Evolutionary conservation across 2,888 invertebrate genomes (phyloP).

Genomic region (Neoscelio sp.): DNA sequence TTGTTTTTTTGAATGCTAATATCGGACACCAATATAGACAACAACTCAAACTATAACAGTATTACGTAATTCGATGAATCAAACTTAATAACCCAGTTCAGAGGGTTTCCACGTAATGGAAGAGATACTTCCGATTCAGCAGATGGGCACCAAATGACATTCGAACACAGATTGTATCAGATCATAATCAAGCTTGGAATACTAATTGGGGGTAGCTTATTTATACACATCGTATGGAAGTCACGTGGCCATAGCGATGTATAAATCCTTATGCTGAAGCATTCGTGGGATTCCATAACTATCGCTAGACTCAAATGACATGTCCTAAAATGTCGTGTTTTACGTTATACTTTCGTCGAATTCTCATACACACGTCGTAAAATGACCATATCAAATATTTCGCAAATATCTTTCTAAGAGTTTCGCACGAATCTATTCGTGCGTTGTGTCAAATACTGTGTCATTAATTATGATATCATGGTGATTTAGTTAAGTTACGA

Average conservation of each 20-base stretch:
- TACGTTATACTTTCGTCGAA: conserved; percentile 15
- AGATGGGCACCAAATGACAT: conserved; percentile 61
- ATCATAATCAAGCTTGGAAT: conserved; percentile 59
- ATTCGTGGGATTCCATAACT: conserved; percentile 30
- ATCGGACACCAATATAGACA: conserved; percentile 21
- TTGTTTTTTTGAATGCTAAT: conserved; percentile 39
- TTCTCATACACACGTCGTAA: conserved; percentile 16
- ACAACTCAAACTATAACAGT: conserved; percentile 50
- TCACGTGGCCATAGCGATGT: conserved; percentile 42
- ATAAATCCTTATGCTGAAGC: conserved; percentile 1
- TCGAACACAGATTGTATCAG: conserved; percentile 60
- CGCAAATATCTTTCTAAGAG: conserved; percentile 2
- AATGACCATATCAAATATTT: conserved; percentile 30
- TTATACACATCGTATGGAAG: conserved; percentile 49
- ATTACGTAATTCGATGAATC: conserved; percentile 55
- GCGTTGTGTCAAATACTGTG: too few relatives aligned
- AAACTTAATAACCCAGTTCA: conserved; percentile 63
- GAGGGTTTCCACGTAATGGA: conserved; percentile 52
- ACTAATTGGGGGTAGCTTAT: conserved; percentile 59
- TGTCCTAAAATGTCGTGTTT: conserved; percentile 1
- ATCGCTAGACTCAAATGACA: conserved; percentile 4
- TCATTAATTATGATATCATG: too few relatives aligned
- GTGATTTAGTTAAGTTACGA: too few relatives aligned
- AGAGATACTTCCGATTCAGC: conserved; percentile 58
- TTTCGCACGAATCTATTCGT: conserved; percentile 6